These are phyloP conservation scores for Sycobia sp. DNA, from an alignment of 1,140 invertebrate species.

Conservation along the genomic window DNA sequence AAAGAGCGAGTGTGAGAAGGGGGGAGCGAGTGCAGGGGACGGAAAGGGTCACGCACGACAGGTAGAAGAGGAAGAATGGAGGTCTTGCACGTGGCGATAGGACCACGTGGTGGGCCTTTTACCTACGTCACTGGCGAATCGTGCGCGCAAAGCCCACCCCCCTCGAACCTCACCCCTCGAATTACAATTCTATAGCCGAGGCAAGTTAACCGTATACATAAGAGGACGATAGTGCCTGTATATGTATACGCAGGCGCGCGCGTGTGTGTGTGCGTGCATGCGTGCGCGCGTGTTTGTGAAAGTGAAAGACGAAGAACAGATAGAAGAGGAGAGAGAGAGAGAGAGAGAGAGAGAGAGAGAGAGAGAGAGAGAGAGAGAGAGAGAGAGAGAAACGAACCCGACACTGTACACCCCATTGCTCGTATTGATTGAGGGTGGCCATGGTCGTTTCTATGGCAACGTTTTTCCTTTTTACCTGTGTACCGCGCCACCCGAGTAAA, in stretches of 20 bases:
- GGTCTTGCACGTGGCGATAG: slow-evolving; percentile 55
- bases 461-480: slow-evolving; percentile 52
- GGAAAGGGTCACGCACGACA: background rate
- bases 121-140: slow-evolving; percentile 49
- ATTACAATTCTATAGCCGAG: background rate
- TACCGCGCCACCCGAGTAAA: slow-evolving; percentile 21
- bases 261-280: too few relatives aligned
- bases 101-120: slow-evolving; percentile 55
- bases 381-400: background rate
- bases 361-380: background rate
- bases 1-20: background rate
- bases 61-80: slow-evolving; percentile 37
- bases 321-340: too few relatives aligned
- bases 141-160: background rate
- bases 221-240: too few relatives aligned
- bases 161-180: too few relatives aligned
- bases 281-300: too few relatives aligned
- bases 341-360: background rate
- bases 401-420: slow-evolving; percentile 43
- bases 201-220: too few relatives aligned
- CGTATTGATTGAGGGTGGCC: slow-evolving; percentile 57
- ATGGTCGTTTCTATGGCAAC: slow-evolving; percentile 56
- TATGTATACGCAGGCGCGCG: too few relatives aligned
- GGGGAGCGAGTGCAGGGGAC: background rate
- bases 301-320: background rate